Evolutionary conservation across 2,888 invertebrate species (phyloP), one percentile per base, ranked within the genome.

Genomic region (Caenorhabditis japonica): DNA sequence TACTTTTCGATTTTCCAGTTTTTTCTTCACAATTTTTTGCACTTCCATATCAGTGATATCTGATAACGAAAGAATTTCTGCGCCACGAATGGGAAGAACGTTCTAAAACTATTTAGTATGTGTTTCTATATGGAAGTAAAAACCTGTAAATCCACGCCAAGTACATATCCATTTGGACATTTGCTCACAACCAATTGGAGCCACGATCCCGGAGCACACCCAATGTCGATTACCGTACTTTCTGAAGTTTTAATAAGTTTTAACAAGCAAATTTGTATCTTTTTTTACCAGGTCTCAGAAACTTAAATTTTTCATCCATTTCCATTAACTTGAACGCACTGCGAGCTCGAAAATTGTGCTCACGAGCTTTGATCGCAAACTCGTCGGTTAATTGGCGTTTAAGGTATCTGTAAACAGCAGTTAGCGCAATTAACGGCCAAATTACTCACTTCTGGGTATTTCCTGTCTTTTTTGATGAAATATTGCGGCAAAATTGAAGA

Each of bases 271-370:
- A n/a, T n/a, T n/a, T 4, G 19, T 38, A 12, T 39, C 33, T 38
- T 58, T n/a, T 27, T 33, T 55, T 30, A 80, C 85, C 75, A 51
- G 77, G 64, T 23, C 61, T 43, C 33, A 86, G 38, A 46, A 86
- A 53, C 34, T 76, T 75, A 52, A 77, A 81, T 60, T 81, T 81
- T 13, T 86, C 82, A 51, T 87, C 78, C 19, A 87, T 83, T 71
- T 87, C 85, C n/a, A 85, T 51, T 41, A 87, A 64, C 70, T 87
- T 87, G 79, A 85, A 87, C 8, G 87, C 87, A 69, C 85, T 85
- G 55, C 87, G 46, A 12, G 87, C 86, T 27, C 87, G 75, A 59
- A 76, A 87, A 15, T 72, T 73, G 60, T 87, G 84, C 58, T 83
- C 82, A 8, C 80, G 66, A 3, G 84, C 83, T 56, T 69, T 70